Evolutionary conservation across 2,113 vertebrate genomes (phyloP).

Genomic region (Benitochromis conjunctus): DNA sequence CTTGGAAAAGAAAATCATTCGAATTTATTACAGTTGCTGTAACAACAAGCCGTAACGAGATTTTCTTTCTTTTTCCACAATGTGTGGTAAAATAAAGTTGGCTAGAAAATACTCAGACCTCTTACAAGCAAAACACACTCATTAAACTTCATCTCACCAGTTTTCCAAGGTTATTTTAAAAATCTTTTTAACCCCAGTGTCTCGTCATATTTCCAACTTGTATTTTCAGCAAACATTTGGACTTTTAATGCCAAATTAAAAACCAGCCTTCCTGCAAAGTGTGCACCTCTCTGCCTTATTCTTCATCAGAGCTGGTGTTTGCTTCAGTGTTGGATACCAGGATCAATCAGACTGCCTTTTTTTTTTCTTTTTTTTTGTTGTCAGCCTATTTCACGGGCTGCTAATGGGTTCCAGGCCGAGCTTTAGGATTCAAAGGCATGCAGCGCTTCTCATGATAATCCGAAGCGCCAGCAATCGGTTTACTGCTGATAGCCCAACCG

Average conservation of each 20-base stretch:
- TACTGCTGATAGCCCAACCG: slow-evolving; percentile 41
- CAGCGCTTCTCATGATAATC: slow-evolving; percentile 68
- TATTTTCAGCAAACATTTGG: slow-evolving; percentile 4
- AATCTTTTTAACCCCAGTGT: background rate
- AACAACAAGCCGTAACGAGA: background rate
- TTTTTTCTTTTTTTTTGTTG: slow-evolving; percentile 26
- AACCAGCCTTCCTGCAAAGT: slow-evolving; percentile 28
- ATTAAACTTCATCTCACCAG: background rate
- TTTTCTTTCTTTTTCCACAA: background rate
- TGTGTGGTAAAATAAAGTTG: background rate
- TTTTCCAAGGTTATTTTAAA: background rate
- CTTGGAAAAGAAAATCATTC: background rate
- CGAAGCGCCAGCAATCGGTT: slow-evolving; percentile 60
- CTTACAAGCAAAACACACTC: background rate
- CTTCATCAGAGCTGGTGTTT: slow-evolving; percentile 32
- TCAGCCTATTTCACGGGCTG: slow-evolving; percentile 59
- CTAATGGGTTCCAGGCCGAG: slow-evolving; percentile 65
- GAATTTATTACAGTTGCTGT: background rate
- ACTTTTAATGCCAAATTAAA: slow-evolving; percentile 16
- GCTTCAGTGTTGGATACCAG: slow-evolving; percentile 28
- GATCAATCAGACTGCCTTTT: slow-evolving; percentile 56
- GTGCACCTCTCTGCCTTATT: slow-evolving; percentile 21
- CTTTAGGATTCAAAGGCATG: slow-evolving; percentile 61
- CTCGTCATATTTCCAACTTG: background rate
- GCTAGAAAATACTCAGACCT: background rate